phyloP scores from a whole-genome alignment of 35 echinoderm and acorn worm genomes.

The Eucidaris tribuloides region DNA sequence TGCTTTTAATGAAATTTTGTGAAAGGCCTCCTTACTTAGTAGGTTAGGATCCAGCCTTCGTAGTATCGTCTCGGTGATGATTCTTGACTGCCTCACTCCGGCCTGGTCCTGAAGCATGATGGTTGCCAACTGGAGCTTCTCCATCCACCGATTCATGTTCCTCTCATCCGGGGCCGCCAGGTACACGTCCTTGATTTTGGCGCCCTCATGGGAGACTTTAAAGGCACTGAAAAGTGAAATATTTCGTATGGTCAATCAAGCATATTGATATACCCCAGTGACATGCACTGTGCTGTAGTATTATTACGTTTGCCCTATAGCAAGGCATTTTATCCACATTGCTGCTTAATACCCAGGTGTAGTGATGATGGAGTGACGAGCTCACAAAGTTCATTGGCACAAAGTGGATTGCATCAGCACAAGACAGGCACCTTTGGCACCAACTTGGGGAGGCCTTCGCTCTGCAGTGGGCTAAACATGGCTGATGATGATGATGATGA shows the following conservation, averaged over 20 bases:
- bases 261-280: no score
- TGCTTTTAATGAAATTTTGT: no score
- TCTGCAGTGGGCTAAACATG: no score
- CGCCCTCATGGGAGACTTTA: slow-evolving; percentile 23
- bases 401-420: no score
- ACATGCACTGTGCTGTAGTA: no score
- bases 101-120: slow-evolving; percentile 15
- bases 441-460: no score
- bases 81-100: slow-evolving; percentile 18
- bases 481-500: neutral
- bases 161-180: neutral
- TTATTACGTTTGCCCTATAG: no score
- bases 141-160: slow-evolving; percentile 15
- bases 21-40: slow-evolving; percentile 27
- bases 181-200: slow-evolving; percentile 7
- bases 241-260: no score
- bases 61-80: neutral
- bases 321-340: no score
- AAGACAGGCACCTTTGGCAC: no score
- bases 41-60: neutral
- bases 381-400: no score
- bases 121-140: slow-evolving; percentile 38
- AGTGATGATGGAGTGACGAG: neutral
- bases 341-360: neutral
- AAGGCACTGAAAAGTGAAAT: slow-evolving; percentile 36